These are phyloP conservation scores for Hyaena hyaena DNA, from an alignment of 2,113 vertebrate genomes.

Conservation along the genomic window DNA sequence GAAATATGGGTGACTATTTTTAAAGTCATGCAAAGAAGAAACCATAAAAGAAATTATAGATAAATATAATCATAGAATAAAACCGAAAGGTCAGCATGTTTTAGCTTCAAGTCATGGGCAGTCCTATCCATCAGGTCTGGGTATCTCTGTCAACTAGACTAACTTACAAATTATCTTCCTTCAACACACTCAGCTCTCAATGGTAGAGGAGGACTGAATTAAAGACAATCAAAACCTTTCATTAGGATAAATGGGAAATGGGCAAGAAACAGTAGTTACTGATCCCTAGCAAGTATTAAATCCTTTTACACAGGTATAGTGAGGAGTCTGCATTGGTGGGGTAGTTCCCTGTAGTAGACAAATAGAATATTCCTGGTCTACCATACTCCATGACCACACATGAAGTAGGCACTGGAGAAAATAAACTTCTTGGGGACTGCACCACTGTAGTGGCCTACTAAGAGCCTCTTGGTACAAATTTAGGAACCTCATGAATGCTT, in stretches of 20 bases:
- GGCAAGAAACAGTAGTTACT: background rate
- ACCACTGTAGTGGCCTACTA: background rate
- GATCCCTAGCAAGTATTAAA: background rate
- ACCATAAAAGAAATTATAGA: background rate
- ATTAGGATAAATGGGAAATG: background rate
- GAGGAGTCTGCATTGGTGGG: no score
- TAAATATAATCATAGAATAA: background rate
- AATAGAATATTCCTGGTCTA: background rate
- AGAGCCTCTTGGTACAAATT: background rate
- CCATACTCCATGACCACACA: background rate
- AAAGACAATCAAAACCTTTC: background rate
- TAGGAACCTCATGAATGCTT: background rate
- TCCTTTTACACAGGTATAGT: no score
- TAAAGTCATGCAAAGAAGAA: conserved; percentile 12
- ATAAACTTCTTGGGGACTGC: background rate
- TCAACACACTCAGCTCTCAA: background rate
- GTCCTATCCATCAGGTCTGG: background rate
- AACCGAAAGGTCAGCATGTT: background rate
- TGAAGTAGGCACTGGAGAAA: background rate
- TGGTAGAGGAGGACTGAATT: background rate
- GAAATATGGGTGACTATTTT: background rate
- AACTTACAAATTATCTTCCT: background rate
- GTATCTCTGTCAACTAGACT: background rate
- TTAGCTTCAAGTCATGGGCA: background rate
- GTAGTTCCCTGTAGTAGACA: background rate